Evolutionary conservation across 2,113 vertebrate genomes (phyloP).

Genomic region (Pelmatolapia mariae): DNA sequence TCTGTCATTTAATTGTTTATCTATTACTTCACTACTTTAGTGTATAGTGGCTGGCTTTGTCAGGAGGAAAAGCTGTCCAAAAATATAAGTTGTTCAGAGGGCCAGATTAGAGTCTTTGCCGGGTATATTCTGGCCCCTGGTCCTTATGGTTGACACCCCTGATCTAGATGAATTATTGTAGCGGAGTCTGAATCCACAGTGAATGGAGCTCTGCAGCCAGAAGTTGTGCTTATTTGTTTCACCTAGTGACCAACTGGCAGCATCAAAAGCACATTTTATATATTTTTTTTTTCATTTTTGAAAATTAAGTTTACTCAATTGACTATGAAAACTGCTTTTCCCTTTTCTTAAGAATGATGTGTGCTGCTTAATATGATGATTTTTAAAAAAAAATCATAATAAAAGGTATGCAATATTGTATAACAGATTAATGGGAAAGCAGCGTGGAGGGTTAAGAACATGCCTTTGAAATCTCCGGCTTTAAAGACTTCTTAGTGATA

Average conservation of each 20-base stretch:
- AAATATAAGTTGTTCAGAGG: background rate
- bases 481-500: background rate
- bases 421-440: background rate
- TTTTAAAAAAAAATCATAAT: background rate
- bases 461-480: background rate
- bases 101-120: background rate
- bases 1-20: background rate
- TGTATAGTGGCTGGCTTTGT: background rate
- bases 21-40: background rate
- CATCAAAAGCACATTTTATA: background rate
- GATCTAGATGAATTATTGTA: background rate
- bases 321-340: background rate
- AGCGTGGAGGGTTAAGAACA: background rate
- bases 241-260: background rate
- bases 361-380: background rate
- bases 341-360: background rate
- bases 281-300: fast-evolving
- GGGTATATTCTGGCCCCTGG: background rate
- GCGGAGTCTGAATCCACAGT: background rate
- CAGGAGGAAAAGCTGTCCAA: background rate
- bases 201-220: background rate
- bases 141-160: background rate
- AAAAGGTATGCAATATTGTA: background rate
- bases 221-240: background rate
- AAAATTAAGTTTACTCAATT: background rate